phyloP scores from a whole-genome alignment of 2,797 vertebrate genomes.

The Gymnothorax reevesii region DNA sequence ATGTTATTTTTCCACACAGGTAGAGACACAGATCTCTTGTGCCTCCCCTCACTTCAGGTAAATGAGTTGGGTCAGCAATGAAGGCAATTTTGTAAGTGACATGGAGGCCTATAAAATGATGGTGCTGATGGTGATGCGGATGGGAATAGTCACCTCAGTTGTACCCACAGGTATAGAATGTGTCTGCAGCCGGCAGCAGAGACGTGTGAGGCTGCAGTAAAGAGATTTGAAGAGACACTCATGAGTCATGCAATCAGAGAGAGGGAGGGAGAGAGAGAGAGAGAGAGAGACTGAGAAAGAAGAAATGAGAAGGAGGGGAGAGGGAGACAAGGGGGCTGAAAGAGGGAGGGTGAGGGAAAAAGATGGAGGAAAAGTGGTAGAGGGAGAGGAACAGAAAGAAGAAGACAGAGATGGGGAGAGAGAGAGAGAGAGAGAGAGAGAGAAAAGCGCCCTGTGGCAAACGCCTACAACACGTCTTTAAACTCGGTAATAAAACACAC shows the following conservation, averaged over 20 bases:
- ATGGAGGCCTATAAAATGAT: neutral
- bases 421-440: neutral
- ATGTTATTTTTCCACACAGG: neutral
- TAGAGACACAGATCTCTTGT: neutral
- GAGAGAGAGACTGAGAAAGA: neutral
- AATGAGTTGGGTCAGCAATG: neutral
- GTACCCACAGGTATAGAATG: neutral
- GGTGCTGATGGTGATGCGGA: neutral
- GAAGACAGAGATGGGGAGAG: neutral
- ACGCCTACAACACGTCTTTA: conserved; percentile 17
- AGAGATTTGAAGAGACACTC: neutral
- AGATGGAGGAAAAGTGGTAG: neutral
- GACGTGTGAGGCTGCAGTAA: neutral
- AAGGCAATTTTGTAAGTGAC: neutral
- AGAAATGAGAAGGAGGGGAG: neutral
- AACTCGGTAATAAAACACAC: conserved; percentile 11
- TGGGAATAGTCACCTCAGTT: neutral
- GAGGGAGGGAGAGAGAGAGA: neutral
- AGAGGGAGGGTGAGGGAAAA: neutral
- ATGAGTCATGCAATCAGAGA: conserved; percentile 5
- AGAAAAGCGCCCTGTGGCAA: neutral
- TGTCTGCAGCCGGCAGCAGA: neutral
- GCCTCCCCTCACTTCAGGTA: neutral
- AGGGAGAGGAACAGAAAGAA: neutral
- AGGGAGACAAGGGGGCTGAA: neutral